A percentile compares a stretch with the other conserved stretches of the same genome.
Conservation (phyloP, 1,140 invertebrate species). For the Oppia nitens region DNA sequence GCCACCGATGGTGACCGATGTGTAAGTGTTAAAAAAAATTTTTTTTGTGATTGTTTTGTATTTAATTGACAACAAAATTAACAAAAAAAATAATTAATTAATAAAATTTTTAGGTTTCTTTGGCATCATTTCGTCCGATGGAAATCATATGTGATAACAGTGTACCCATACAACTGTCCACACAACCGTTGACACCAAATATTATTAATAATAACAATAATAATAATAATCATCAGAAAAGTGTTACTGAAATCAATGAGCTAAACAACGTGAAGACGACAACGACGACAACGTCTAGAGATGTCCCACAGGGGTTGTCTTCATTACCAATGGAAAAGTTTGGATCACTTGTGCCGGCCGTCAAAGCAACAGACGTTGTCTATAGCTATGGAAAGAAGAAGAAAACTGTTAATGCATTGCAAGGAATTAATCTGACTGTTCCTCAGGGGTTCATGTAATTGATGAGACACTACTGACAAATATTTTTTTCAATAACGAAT, state of each 20-base stretch:
- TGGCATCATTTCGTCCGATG: neutral
- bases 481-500: neutral
- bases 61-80: neutral
- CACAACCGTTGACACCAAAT: too few species aligned
- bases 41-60: neutral
- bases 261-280: too few species aligned
- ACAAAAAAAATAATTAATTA: too few species aligned
- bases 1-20: neutral
- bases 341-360: neutral
- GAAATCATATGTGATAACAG: too few species aligned
- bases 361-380: neutral
- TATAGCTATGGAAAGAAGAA: slow-evolving; percentile 7
- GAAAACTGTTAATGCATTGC: neutral
- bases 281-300: too few species aligned
- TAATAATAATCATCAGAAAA: too few species aligned
- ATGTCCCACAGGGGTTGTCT: too few species aligned
- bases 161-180: too few species aligned
- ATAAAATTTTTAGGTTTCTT: too few species aligned
- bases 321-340: too few species aligned
- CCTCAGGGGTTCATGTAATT: slow-evolving; percentile 2
- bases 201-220: too few species aligned
- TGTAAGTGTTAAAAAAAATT: neutral
- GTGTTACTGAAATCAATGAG: too few species aligned
- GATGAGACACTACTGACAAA: neutral
- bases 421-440: neutral